Base-by-base conservation (phyloP, 2,113 vertebrate genomes). In the Poeciliopsis occidentalis region DNA sequence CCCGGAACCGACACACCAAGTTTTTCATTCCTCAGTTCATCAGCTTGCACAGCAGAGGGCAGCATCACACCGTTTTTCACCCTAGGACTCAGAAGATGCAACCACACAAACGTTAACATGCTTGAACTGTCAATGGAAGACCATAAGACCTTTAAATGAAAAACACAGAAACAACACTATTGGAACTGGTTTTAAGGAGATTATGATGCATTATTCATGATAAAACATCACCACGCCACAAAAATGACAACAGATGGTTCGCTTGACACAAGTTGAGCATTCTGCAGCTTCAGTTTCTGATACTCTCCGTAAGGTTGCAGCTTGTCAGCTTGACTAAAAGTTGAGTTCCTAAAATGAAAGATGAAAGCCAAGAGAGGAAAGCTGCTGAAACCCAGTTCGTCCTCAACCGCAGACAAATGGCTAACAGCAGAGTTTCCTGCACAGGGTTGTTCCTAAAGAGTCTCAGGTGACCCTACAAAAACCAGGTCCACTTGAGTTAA, bases 41-140 rank as follows among this genome's bases (percentile, higher is more conserved):
- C 3, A 54, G 65, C 44, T 30, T 69, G 68, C 65, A 60, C 93
- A 89, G 79, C 78, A 94, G 93, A 76, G 70, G 92, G 93, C 89
- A 92, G 91, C 91, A 87, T 30, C 30, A 57, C 71, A 63, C 78
- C 64, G 73, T 6, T 65, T 76, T 5, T 24, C n/a, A 51, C 60
- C 12, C 67, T 60, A 22, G n/a, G 27, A 29, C 26, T 47, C 4
- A 41, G n/a, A 34, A 29, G 61, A 60, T 11, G 1, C 32, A 60
- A 51, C 19, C 66, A 60, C 62, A n/a, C 32, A 0, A 32, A 57
- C 51, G 29, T 39, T 61, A 8, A 22, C 44, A 60, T 34, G 41
- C 67, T 27, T n/a, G 29, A 67, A 60, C 41, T 60, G 75, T 79
- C 64, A 64, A 31, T 17, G 1, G 47, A 31, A 51, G 44, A 77